phyloP scores from a whole-genome alignment of 2,113 vertebrate species.

The Prionailurus bengalensis region DNA sequence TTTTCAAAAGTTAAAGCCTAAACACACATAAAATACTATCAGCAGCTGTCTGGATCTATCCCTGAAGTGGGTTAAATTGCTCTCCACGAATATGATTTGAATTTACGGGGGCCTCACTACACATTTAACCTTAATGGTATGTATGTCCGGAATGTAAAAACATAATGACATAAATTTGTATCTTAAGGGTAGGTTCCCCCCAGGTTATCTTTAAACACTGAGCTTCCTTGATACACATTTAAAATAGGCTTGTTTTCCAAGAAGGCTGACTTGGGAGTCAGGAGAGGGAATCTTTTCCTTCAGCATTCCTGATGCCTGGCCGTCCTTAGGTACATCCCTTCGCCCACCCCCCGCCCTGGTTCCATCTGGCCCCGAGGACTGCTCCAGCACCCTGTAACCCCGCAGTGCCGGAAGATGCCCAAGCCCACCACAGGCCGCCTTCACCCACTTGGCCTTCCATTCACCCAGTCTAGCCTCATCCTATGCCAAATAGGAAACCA shows the following conservation, averaged over 20 bases:
- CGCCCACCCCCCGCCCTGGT: accelerated
- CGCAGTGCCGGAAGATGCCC: accelerated
- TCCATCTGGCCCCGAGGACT: neutral
- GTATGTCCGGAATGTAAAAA: neutral
- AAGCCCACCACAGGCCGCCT: neutral
- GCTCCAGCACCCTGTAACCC: neutral
- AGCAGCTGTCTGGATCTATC: neutral
- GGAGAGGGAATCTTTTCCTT: neutral
- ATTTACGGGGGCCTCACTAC: neutral
- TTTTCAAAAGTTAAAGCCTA: neutral
- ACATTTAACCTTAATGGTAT: neutral
- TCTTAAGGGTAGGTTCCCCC: neutral
- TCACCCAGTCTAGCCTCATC: neutral
- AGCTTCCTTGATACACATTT: neutral
- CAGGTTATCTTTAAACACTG: neutral
- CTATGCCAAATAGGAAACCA: neutral
- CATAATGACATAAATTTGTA: neutral
- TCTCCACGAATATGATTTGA: neutral
- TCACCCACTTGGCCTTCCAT: neutral
- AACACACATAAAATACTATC: accelerated
- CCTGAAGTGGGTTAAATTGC: neutral
- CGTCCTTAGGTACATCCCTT: neutral
- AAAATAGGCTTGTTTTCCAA: neutral
- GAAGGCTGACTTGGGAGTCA: neutral
- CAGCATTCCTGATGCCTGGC: neutral